Evolutionary conservation across 2,113 vertebrate genomes (phyloP).

Genomic region (Centropus bengalensis): DNA sequence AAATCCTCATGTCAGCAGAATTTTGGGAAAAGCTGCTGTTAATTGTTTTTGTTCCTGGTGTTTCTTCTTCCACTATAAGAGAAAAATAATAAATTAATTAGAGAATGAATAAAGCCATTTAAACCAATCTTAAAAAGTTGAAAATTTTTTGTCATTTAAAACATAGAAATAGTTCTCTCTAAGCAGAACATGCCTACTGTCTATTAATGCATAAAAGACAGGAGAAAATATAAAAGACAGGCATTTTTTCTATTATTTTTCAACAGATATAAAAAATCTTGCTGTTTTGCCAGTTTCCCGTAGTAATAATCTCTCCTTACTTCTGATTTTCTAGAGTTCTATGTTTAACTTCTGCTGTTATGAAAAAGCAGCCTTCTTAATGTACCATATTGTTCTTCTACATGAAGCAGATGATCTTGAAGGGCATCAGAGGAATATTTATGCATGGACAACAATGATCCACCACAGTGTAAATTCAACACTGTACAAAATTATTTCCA

Average conservation of each 20-base stretch:
- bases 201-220: not conserved
- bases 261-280: not conserved
- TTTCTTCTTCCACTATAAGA: not conserved
- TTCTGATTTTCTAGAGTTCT: not conserved
- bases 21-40: not conserved
- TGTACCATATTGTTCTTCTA: not conserved
- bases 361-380: not conserved
- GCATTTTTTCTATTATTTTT: not conserved
- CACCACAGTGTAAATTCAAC: not conserved
- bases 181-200: not conserved
- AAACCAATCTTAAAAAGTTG: not conserved
- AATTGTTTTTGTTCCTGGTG: not conserved
- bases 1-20: not conserved
- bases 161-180: not conserved
- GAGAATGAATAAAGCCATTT: not conserved
- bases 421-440: not conserved
- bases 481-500: not conserved
- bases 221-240: not conserved
- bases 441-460: not conserved
- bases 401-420: not conserved
- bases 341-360: not conserved
- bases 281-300: not conserved
- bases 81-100: not conserved
- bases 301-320: not conserved
- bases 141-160: not conserved